Evolutionary conservation across 2,113 vertebrate species (phyloP).

Genomic region (Okapia johnstoni): DNA sequence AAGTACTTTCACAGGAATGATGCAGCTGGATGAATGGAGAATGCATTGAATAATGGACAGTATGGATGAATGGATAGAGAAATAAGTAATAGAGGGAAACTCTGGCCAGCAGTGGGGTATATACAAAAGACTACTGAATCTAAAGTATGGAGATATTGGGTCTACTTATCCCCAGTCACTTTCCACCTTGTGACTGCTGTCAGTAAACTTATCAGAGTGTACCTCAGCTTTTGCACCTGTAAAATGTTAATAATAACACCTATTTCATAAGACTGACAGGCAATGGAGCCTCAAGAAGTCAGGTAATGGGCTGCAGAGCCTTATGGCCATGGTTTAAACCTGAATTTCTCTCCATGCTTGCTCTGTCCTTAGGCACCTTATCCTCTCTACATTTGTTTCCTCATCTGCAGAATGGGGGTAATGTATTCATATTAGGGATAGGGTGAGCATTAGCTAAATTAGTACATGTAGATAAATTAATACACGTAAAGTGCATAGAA

Average conservation of each 20-base stretch:
- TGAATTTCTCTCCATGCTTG: background rate
- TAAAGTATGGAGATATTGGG: background rate
- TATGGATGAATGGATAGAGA: background rate
- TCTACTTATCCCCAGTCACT: background rate
- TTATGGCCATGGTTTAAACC: background rate
- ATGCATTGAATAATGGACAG: constrained; percentile 19
- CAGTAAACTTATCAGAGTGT: background rate
- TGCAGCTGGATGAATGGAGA: constrained; percentile 37
- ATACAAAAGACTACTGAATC: background rate
- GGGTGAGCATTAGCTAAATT: background rate
- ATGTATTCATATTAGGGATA: background rate
- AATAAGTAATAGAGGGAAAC: background rate
- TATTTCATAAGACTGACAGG: background rate
- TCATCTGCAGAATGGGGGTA: background rate
- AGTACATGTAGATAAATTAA: background rate
- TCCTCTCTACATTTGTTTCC: background rate
- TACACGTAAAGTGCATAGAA: background rate
- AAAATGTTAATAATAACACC: background rate
- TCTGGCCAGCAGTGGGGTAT: background rate
- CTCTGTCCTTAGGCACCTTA: background rate
- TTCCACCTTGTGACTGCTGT: background rate
- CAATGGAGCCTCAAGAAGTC: background rate
- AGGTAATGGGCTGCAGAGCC: background rate
- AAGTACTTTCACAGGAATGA: constrained; percentile 66
- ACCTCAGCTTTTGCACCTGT: background rate